Conservation (phyloP, 1,140 invertebrate genomes). For the Neuroterus valhalla region DNA sequence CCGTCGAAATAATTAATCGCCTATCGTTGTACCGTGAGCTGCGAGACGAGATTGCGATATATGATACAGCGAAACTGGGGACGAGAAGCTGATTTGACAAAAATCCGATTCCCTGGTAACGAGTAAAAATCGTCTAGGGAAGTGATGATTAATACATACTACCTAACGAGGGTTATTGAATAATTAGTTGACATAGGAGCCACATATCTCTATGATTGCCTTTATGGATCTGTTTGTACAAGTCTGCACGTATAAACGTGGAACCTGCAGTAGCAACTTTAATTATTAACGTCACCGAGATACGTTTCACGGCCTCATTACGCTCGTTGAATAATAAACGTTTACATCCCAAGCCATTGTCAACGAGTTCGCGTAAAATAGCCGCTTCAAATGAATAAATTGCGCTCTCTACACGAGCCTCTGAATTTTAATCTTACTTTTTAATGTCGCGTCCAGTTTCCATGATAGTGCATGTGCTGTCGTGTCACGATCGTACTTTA, state of each 20-base stretch:
- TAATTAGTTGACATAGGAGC: neutral
- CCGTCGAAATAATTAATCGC: conserved; percentile 12
- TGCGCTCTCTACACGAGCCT: neutral
- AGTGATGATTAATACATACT: neutral
- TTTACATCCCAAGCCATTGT: conserved; percentile 56
- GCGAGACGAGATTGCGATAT: neutral
- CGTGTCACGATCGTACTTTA: neutral
- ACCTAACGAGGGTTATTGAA: neutral
- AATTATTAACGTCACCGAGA: conserved; percentile 59
- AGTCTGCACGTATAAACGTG: neutral
- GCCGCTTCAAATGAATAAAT: conserved; percentile 33
- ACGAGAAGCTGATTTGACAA: too few species aligned
- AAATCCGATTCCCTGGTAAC: too few species aligned
- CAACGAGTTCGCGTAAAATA: conserved; percentile 51
- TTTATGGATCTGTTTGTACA: neutral
- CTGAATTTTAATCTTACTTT: conserved; percentile 5
- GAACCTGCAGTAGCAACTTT: conserved; percentile 51
- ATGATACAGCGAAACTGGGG: too few species aligned
- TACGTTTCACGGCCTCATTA: conserved; percentile 62
- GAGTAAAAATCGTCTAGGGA: neutral
- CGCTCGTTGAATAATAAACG: conserved; percentile 65
- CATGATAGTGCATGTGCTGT: neutral
- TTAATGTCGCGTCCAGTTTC: neutral
- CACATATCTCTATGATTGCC: too few species aligned
- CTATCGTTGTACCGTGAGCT: conserved; percentile 10